Conservation (phyloP, 2,113 vertebrate species). For the Maccullochella peelii region DNA sequence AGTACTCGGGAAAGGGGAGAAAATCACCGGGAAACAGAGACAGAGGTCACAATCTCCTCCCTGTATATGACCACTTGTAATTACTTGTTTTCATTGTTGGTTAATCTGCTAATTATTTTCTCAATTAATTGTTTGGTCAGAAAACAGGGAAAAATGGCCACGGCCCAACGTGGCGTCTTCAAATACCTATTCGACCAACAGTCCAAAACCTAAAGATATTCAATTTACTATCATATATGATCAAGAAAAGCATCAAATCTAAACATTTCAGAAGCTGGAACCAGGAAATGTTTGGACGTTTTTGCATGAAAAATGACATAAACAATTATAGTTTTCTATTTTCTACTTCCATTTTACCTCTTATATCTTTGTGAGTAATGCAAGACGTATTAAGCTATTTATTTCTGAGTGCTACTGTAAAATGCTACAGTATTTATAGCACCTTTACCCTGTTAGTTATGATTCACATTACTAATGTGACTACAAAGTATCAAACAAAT, state of each 20-base stretch:
- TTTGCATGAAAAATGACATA: no score
- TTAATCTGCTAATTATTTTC: neutral
- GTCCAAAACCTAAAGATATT: neutral
- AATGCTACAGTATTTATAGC: conserved; percentile 4
- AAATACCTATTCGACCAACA: neutral
- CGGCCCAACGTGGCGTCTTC: neutral
- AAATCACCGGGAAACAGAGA: neutral
- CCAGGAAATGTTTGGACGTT: no score
- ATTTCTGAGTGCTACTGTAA: neutral
- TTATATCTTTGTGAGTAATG: neutral
- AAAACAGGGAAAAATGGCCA: neutral
- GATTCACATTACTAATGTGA: conserved; percentile 11
- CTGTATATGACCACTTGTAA: neutral
- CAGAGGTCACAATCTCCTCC: neutral
- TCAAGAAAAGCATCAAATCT: neutral
- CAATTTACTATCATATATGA: neutral
- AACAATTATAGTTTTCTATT: neutral
- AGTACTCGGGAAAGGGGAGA: neutral
- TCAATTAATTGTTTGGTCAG: neutral
- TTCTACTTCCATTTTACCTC: no score
- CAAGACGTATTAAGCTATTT: neutral
- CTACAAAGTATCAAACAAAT: conserved; percentile 12
- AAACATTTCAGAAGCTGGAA: neutral
- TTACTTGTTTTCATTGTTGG: neutral
- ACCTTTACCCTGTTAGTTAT: neutral